A percentile compares a stretch with the other conserved stretches of the same genome.
phyloP scores from a whole-genome alignment of 2,888 invertebrate species.

The Harpalus rufipes region DNA sequence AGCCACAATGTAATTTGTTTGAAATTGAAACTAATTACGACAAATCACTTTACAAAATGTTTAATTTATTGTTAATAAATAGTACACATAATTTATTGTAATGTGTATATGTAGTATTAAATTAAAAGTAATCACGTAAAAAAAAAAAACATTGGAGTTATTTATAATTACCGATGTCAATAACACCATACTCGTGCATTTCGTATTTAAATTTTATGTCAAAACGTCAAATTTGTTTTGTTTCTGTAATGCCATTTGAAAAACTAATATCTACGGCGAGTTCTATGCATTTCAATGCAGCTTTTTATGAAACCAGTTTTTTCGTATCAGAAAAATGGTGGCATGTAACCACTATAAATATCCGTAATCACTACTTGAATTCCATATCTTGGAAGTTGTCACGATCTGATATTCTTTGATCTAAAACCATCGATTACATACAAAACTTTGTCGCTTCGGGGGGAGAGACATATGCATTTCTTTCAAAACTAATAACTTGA shows the following conservation, averaged over 20 bases:
- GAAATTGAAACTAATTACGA: too few species aligned
- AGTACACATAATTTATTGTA: too few species aligned
- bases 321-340: neutral
- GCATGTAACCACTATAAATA: conserved; percentile 1
- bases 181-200: neutral
- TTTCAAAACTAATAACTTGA: neutral
- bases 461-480: neutral
- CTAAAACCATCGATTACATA: neutral
- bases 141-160: neutral
- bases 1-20: too few species aligned
- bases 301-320: conserved; percentile 33
- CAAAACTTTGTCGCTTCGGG: neutral
- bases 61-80: too few species aligned
- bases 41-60: too few species aligned
- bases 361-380: neutral
- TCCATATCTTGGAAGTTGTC: too few species aligned
- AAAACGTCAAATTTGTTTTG: conserved; percentile 26
- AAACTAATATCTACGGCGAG: neutral
- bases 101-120: neutral
- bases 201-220: conserved; percentile 13
- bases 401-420: neutral
- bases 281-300: conserved; percentile 12
- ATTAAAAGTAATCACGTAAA: neutral
- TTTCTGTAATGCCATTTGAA: neutral
- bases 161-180: neutral